phyloP scores from a whole-genome alignment of 1,140 invertebrate genomes.

The Linepithema humile region DNA sequence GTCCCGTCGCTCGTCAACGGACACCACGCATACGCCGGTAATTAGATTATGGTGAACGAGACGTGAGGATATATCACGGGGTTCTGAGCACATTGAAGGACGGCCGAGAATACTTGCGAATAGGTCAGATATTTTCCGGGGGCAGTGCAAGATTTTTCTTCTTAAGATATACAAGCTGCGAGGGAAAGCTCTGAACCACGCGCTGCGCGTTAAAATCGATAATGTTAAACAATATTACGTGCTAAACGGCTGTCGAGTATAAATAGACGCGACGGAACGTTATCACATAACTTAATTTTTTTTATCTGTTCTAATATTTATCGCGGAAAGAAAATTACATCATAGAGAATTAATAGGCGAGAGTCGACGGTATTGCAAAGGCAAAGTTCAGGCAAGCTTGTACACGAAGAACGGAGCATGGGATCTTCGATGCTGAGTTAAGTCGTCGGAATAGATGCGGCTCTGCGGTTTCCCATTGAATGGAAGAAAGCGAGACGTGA shows the following conservation, averaged over 20 bases:
- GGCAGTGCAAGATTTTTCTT: not conserved
- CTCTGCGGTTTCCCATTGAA: conserved; percentile 48
- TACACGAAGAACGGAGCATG: not conserved
- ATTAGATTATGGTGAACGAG: conserved; percentile 55
- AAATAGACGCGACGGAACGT: not conserved
- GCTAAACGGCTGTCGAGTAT: not conserved
- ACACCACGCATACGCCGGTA: conserved; percentile 41
- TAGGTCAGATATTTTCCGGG: conserved; percentile 27
- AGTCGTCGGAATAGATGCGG: not conserved
- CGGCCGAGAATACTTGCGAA: conserved; percentile 29
- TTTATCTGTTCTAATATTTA: not conserved
- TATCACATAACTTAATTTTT: not conserved
- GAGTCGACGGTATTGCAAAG: too few species aligned
- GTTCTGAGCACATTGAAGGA: conserved; percentile 49
- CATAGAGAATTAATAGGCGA: not conserved
- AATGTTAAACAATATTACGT: not conserved
- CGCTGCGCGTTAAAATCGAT: not conserved
- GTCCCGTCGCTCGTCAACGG: conserved; percentile 40
- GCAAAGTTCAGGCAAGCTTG: not conserved
- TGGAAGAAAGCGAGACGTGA: conserved; percentile 56
- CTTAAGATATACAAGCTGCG: not conserved
- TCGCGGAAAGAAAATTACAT: too few species aligned
- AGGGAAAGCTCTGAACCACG: not conserved
- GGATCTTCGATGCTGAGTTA: not conserved
- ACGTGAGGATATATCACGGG: conserved; percentile 25